Percentiles rank a stretch among this genome's conserved stretches.
These are phyloP conservation scores for Xenopus tropicalis DNA, from an alignment of 2,113 vertebrate genomes.

Conservation along the genomic window DNA sequence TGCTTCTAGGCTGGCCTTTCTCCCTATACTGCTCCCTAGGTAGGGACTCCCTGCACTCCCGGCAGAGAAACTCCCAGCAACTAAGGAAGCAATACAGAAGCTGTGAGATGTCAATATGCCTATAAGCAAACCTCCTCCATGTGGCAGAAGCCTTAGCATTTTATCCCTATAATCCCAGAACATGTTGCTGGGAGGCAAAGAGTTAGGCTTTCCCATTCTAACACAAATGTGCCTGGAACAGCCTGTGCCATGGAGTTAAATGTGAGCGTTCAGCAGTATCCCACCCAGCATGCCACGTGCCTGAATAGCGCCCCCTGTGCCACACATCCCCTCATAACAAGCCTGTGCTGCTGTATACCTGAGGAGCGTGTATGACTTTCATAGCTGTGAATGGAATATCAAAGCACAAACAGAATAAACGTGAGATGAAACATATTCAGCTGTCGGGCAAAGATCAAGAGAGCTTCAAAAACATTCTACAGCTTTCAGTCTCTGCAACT, in stretches of 20 bases:
- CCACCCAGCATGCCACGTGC: too few relatives aligned
- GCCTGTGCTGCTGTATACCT: background rate
- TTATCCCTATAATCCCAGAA: too few relatives aligned
- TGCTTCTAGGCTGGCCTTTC: background rate
- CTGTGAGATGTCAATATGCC: too few relatives aligned
- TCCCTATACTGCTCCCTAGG: background rate
- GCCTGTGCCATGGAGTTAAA: too few relatives aligned
- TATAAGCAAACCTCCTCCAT: too few relatives aligned
- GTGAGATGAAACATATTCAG: conserved; percentile 2
- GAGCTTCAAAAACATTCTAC: background rate
- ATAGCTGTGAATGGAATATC: background rate
- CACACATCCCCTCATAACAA: background rate
- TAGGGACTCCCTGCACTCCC: background rate
- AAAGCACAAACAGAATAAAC: background rate
- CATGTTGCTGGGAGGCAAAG: too few relatives aligned
- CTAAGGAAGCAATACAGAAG: too few relatives aligned
- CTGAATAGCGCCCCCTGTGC: background rate
- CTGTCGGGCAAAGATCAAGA: conserved; percentile 7
- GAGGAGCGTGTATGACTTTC: background rate
- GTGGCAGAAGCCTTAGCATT: too few relatives aligned
- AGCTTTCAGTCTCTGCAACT: conserved; percentile 6
- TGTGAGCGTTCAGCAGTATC: too few relatives aligned
- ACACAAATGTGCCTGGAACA: too few relatives aligned
- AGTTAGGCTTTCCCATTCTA: too few relatives aligned
- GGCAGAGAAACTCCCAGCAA: too few relatives aligned